Conservation (phyloP, 1,140 invertebrate genomes). For the Tyrophagus putrescentiae region DNA sequence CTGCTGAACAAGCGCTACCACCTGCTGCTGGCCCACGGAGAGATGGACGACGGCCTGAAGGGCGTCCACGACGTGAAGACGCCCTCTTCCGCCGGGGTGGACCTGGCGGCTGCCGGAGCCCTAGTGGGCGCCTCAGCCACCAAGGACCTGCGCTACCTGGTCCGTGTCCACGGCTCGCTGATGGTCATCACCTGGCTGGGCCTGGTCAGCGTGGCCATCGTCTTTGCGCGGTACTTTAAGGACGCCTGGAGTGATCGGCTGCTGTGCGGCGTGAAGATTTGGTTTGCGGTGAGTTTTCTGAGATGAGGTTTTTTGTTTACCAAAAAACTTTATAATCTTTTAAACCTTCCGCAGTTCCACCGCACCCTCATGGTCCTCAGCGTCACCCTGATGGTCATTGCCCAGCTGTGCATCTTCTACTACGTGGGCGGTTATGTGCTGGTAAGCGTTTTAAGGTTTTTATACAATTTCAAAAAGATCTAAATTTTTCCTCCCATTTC, state of each 20-base stretch:
- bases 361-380: conserved; percentile 66
- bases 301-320: not conserved
- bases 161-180: conserved; percentile 37
- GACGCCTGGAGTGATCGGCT: conserved; percentile 68
- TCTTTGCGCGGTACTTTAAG: conserved; percentile 77
- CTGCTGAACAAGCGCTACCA: not conserved
- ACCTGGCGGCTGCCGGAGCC: conserved; percentile 3
- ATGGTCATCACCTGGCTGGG: conserved; percentile 85
- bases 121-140: not conserved
- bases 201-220: conserved; percentile 69
- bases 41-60: conserved; percentile 13
- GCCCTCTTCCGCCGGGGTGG: not conserved
- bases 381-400: conserved; percentile 56
- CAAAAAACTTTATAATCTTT: conserved; percentile 10
- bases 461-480: not conserved
- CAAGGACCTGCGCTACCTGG: not conserved
- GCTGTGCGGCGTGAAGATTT: conserved; percentile 72
- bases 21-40: conserved; percentile 4
- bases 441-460: conserved; percentile 25
- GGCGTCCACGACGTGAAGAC: conserved; percentile 14
- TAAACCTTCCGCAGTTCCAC: conserved; percentile 50
- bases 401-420: conserved; percentile 65
- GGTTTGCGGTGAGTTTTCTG: conserved; percentile 51
- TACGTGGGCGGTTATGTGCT: conserved; percentile 58
- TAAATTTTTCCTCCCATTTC: not conserved